A percentile compares a stretch with the other conserved stretches of the same genome.
phyloP scores from a whole-genome alignment of 2,113 vertebrate genomes.

The Microtus richardsoni region DNA sequence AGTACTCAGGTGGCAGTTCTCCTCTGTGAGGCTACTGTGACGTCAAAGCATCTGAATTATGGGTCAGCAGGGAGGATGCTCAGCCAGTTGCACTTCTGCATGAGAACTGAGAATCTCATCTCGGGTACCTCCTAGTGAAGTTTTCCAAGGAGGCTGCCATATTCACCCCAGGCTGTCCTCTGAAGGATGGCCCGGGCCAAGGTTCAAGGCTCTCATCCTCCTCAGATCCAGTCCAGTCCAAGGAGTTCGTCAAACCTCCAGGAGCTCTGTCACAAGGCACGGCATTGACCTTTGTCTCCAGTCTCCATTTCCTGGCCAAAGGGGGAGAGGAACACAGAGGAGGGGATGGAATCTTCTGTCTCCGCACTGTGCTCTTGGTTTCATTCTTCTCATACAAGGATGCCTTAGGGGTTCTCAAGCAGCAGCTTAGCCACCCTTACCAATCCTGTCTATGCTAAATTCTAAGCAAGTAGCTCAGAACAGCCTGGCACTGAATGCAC shows the following conservation, averaged over 20 bases:
- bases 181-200: neutral
- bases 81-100: accelerated
- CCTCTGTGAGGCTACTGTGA: neutral
- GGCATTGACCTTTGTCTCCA: neutral
- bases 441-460: neutral
- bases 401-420: neutral
- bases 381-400: neutral
- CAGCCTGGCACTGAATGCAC: too few species aligned
- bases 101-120: neutral
- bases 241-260: neutral
- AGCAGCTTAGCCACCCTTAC: neutral
- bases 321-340: neutral
- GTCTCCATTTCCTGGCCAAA: neutral
- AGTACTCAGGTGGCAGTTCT: neutral
- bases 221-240: neutral
- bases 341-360: neutral
- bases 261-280: neutral
- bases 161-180: neutral
- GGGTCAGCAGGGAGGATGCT: too few species aligned
- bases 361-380: neutral
- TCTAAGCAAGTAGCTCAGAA: neutral
- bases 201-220: neutral
- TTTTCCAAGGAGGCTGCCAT: neutral
- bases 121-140: neutral
- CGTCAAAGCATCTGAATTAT: neutral